A percentile compares a stretch with the other conserved stretches of the same genome.
Conservation (phyloP, 2,888 invertebrate genomes). For the Caenorhabditis sp. region DNA sequence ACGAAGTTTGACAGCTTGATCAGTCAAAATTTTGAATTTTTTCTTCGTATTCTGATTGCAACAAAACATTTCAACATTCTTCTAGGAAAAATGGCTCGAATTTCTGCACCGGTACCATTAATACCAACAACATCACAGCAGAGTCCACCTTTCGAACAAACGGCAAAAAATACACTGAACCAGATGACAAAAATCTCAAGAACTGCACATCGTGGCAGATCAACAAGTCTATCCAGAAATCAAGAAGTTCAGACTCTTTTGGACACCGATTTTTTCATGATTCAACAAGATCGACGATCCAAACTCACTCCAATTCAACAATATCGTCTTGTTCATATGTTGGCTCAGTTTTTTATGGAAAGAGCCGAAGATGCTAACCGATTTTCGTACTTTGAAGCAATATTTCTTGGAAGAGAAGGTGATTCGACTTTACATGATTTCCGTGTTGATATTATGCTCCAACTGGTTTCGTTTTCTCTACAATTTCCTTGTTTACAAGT, state of each 20-base stretch:
- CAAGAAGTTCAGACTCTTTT: conserved; percentile 44
- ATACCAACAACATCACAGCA: background rate
- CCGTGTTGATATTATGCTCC: conserved; percentile 31
- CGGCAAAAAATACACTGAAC: conserved; percentile 5
- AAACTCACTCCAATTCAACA: conserved; percentile 43
- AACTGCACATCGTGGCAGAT: conserved; percentile 9
- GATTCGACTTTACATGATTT: conserved; percentile 41
- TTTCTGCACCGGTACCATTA: background rate
- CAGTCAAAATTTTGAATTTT: no score
- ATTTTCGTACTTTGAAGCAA: conserved; percentile 49
- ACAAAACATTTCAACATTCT: background rate
- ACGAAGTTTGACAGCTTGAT: no score
- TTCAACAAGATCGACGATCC: conserved; percentile 42
- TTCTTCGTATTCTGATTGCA: no score
- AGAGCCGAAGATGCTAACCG: conserved; percentile 39
- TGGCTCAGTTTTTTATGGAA: conserved; percentile 48
- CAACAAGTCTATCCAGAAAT: conserved; percentile 18
- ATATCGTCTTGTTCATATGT: conserved; percentile 21
- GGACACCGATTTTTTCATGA: conserved; percentile 49
- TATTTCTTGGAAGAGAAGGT: conserved; percentile 49
- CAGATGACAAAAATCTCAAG: conserved; percentile 34
- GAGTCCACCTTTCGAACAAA: background rate
- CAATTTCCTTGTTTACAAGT: conserved; percentile 46
- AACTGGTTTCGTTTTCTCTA: conserved; percentile 40
- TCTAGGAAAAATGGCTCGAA: background rate